A percentile compares a stretch with the other conserved stretches of the same genome.
phyloP scores from a whole-genome alignment of 1,140 invertebrate species.

The Aplysia californica region DNA sequence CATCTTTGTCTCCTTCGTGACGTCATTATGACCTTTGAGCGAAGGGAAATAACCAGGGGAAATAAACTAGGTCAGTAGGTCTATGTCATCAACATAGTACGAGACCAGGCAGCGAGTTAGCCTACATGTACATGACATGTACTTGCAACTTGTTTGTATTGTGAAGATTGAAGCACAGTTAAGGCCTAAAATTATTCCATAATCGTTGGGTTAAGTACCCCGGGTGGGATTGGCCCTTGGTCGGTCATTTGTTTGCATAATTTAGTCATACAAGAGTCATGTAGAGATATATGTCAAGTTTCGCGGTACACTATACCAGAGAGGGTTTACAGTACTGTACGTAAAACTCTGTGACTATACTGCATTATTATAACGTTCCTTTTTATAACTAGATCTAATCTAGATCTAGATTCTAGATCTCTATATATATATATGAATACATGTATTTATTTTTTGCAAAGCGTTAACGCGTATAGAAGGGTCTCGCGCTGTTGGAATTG shows the following conservation, averaged over 20 bases:
- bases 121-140: not conserved
- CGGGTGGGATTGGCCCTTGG: not conserved
- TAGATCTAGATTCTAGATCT: too few relatives aligned
- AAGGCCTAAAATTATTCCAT: not conserved
- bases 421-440: too few relatives aligned
- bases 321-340: too few relatives aligned
- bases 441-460: too few relatives aligned
- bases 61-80: not conserved
- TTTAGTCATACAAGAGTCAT: too few relatives aligned
- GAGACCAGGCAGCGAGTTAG: not conserved
- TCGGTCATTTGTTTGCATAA: too few relatives aligned
- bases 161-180: not conserved
- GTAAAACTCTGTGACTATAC: too few relatives aligned
- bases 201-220: not conserved
- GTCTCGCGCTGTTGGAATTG: not conserved
- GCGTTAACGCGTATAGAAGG: not conserved
- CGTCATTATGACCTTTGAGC: constrained; percentile 42
- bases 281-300: too few relatives aligned
- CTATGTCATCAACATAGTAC: not conserved
- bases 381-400: too few relatives aligned
- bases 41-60: constrained; percentile 28
- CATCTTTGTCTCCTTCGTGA: constrained; percentile 53
- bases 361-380: too few relatives aligned
- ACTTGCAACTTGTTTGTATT: not conserved
- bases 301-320: too few relatives aligned